A percentile compares a stretch with the other conserved stretches of the same genome.
phyloP scores from a whole-genome alignment of 2,888 invertebrate genomes.

The Xestobium rufovillosum region DNA sequence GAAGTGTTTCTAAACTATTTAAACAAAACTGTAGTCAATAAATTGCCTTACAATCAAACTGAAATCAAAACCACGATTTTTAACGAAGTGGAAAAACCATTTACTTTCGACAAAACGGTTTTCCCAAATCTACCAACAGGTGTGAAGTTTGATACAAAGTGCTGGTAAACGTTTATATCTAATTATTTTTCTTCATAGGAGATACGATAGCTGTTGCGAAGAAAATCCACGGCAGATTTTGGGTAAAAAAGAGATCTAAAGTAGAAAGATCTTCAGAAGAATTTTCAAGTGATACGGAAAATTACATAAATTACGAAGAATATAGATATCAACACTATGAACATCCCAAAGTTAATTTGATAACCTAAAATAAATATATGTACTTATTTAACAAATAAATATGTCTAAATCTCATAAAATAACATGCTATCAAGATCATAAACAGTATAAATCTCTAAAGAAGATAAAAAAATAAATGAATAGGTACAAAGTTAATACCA shows the following conservation, averaged over 20 bases:
- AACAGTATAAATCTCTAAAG: too few relatives aligned
- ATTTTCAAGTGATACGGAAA: too few relatives aligned
- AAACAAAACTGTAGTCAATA: conserved; percentile 46
- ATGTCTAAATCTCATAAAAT: too few relatives aligned
- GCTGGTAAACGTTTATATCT: conserved; percentile 1
- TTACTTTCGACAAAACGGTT: conserved; percentile 46
- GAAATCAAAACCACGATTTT: conserved; percentile 52
- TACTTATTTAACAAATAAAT: too few relatives aligned
- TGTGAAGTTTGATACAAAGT: conserved; percentile 15
- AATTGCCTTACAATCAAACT: conserved; percentile 52
- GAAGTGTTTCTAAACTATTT: conserved; percentile 56
- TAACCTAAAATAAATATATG: too few relatives aligned
- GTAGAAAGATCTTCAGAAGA: conserved; percentile 12
- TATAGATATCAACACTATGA: too few relatives aligned
- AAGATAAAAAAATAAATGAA: too few relatives aligned
- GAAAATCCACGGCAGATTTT: conserved; percentile 29
- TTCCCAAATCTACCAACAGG: conserved; percentile 43
- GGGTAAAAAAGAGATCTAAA: conserved; percentile 19
- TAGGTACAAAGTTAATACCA: too few relatives aligned
- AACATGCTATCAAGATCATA: too few relatives aligned
- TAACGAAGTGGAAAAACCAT: conserved; percentile 57
- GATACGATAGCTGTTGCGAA: conserved; percentile 31
- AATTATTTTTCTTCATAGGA: conserved; percentile 27
- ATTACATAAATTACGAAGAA: too few relatives aligned
- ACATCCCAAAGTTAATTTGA: too few relatives aligned